These are phyloP conservation scores for Emys orbicularis DNA, from an alignment of 2,797 vertebrate genomes.

Conservation along the genomic window DNA sequence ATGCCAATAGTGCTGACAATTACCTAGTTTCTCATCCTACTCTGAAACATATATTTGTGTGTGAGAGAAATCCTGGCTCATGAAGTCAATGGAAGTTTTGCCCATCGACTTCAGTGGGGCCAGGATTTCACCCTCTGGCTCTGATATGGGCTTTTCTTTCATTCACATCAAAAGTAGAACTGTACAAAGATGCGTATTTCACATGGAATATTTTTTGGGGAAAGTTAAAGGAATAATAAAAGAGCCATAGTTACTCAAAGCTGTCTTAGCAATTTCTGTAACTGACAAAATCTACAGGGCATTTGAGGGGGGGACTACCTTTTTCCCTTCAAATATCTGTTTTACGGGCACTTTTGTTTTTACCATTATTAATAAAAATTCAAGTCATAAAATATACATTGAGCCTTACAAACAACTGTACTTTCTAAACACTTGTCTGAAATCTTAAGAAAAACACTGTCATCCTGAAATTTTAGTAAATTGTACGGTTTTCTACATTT, in stretches of 20 bases:
- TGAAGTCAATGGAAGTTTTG: background rate
- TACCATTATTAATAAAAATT: background rate
- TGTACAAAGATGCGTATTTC: background rate
- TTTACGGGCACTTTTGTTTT: slow-evolving; percentile 27
- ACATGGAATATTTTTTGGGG: slow-evolving; percentile 4
- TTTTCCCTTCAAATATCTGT: slow-evolving; percentile 18
- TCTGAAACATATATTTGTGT: background rate
- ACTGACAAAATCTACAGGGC: background rate
- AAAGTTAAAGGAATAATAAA: background rate
- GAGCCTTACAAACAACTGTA: background rate
- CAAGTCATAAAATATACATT: background rate
- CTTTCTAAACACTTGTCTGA: background rate
- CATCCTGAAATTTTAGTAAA: background rate
- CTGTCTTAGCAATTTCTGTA: background rate
- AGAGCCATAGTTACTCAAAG: background rate
- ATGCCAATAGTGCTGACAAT: background rate
- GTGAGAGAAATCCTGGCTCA: background rate
- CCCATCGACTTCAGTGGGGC: background rate
- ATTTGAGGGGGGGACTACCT: background rate
- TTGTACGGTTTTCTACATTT: background rate
- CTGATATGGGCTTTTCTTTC: background rate
- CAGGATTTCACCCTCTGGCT: background rate
- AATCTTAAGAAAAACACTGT: background rate
- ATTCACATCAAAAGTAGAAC: background rate
- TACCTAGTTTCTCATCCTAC: background rate